Percentiles rank a stretch among this genome's conserved stretches.
Conservation (phyloP, 2,113 vertebrate genomes). For the Steatornis caripensis region DNA sequence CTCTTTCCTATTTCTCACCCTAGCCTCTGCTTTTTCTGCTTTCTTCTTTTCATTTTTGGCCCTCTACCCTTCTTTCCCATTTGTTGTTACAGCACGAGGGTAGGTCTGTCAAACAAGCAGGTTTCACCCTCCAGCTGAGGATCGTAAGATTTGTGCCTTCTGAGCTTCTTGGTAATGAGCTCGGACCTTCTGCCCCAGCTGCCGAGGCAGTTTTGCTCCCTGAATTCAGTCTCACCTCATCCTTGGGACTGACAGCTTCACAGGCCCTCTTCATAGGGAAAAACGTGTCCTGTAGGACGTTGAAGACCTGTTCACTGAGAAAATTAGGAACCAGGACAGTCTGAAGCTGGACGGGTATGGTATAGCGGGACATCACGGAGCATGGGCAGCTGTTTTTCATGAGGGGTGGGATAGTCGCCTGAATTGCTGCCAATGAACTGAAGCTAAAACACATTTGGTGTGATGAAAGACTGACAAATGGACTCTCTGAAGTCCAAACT, state of each 20-base stretch:
- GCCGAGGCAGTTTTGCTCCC: neutral
- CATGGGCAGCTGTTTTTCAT: neutral
- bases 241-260: neutral
- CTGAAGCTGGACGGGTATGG: neutral
- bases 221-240: neutral
- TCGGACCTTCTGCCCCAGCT: neutral
- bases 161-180: neutral
- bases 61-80: neutral
- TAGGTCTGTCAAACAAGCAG: neutral
- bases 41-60: neutral
- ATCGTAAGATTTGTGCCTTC: neutral
- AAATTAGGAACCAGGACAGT: neutral
- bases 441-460: neutral
- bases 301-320: neutral
- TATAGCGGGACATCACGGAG: rapidly evolving
- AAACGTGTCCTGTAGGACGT: neutral
- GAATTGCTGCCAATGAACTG: neutral
- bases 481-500: neutral
- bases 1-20: neutral
- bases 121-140: neutral
- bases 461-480: neutral
- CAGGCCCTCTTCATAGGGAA: neutral
- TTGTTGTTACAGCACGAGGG: neutral
- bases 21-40: neutral
- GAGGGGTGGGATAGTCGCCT: neutral